Base-by-base conservation (phyloP, 2,888 invertebrate species). In the Chorisops tibialis region DNA sequence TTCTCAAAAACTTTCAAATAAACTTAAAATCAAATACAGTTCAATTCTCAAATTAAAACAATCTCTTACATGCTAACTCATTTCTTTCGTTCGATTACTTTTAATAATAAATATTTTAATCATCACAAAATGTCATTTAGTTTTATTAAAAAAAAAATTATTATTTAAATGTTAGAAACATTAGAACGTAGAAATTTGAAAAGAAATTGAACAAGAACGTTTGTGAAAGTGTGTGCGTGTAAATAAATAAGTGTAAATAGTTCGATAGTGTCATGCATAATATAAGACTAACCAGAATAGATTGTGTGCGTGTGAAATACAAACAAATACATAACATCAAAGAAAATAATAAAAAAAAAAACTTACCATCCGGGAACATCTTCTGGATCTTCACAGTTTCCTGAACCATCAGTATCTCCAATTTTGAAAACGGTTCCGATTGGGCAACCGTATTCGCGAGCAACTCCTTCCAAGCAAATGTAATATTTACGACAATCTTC, bases 391-490 rank as follows among this genome's bases (percentile, higher is more conserved):
- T 93, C 91, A 80, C 95, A 96, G 83, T 92, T 92, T 69, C 94
- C 93, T 70, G 89, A 88, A 73, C 93, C 94, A 70, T 94, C 93
- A 73, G 87, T 81, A 74, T 91, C 91, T 64, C 93, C 93, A 79
- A 94, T 93, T 80, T 93, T 93, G 88, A 94, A 96, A 58, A 95
- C 95, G 62, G 94, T 94, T 62, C 95, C 95, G 75, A 96, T 92
- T 73, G 94, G 94, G 82, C 95, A 96, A 68, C 95, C 95, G 79
- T 95, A 95, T 79, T 95, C 94, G 69, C 95, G 86, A 67, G 95
- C 91, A 63, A 87, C 88, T 69, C 91, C 91, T 79, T 94, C 94
- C 67, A 94, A 79, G 76, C 95, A 96, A 79, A 95, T 93, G 83
- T 92, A 96, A 81, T 94, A 96, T 78, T 95, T 94, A 73, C 95